A percentile compares a stretch with the other conserved stretches of the same genome.
Conservation (phyloP, 1,140 invertebrate species). For the Caenorhabditis remanei region DNA sequence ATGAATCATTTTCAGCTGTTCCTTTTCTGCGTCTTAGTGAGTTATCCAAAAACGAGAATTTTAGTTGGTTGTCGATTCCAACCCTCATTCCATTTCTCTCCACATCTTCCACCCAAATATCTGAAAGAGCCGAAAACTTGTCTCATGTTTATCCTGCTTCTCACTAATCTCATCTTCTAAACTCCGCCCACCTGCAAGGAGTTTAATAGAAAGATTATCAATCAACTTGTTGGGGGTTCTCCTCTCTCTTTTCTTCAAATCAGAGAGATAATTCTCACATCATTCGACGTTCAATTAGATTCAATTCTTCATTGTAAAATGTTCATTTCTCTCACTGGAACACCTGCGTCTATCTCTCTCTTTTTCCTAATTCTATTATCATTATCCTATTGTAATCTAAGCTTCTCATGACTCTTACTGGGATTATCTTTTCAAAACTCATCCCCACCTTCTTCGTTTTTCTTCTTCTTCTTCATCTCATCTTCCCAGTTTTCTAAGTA, state of each 20-base stretch:
- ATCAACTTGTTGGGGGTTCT: neutral
- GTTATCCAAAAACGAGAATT: no score
- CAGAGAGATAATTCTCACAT: neutral
- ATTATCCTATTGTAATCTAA: constrained; percentile 13
- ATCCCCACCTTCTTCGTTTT: neutral
- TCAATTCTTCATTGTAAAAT: neutral
- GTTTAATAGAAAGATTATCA: constrained; percentile 39
- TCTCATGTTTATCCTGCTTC: neutral
- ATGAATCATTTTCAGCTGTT: no score
- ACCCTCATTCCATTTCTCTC: neutral
- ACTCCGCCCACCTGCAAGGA: constrained; percentile 40
- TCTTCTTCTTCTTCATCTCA: neutral
- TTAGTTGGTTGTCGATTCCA: no score
- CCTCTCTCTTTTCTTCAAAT: neutral
- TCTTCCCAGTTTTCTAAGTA: neutral
- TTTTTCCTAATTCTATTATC: neutral
- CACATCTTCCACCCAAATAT: neutral
- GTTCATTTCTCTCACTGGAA: neutral
- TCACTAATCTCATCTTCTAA: neutral
- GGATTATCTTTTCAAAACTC: constrained; percentile 38
- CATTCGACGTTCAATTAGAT: neutral
- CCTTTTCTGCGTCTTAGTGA: no score
- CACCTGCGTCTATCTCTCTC: neutral
- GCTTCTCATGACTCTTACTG: neutral
- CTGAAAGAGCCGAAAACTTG: neutral